phyloP scores from a whole-genome alignment of 2,888 invertebrate species.

The Zele albiditarsus region DNA sequence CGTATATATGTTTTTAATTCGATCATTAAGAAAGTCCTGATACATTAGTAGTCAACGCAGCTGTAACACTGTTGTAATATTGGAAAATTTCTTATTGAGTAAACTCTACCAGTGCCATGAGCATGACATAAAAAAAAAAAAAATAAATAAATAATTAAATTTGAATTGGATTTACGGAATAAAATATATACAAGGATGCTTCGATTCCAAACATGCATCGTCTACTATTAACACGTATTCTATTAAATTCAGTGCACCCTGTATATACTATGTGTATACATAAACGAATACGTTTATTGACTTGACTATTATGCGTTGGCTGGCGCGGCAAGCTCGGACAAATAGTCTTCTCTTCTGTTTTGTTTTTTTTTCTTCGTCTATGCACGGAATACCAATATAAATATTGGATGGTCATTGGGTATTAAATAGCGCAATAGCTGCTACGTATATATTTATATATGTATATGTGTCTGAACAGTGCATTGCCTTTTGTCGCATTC shows the following conservation, averaged over 20 bases:
- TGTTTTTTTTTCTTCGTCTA: conserved; percentile 22
- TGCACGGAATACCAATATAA: conserved; percentile 49
- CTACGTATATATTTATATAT: not conserved
- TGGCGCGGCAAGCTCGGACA: conserved; percentile 13
- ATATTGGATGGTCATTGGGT: conserved; percentile 45
- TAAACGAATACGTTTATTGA: not conserved
- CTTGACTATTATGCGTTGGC: not conserved
- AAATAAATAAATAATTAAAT: too few relatives aligned
- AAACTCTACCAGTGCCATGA: too few relatives aligned
- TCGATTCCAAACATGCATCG: too few relatives aligned
- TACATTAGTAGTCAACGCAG: too few relatives aligned
- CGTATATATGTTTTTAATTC: too few relatives aligned
- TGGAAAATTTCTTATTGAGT: too few relatives aligned
- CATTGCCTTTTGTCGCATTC: not conserved
- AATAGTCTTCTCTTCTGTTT: conserved; percentile 28
- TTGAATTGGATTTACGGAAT: too few relatives aligned
- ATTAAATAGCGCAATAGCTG: conserved; percentile 33
- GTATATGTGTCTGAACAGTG: not conserved
- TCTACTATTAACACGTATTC: not conserved
- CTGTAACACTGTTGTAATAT: too few relatives aligned
- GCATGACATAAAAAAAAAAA: too few relatives aligned
- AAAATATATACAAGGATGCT: too few relatives aligned
- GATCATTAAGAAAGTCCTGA: too few relatives aligned
- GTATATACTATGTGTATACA: not conserved
- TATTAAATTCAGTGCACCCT: not conserved